These are phyloP conservation scores for Ornithoptera alexandrae DNA, from an alignment of 2,888 invertebrate species.

Conservation along the genomic window DNA sequence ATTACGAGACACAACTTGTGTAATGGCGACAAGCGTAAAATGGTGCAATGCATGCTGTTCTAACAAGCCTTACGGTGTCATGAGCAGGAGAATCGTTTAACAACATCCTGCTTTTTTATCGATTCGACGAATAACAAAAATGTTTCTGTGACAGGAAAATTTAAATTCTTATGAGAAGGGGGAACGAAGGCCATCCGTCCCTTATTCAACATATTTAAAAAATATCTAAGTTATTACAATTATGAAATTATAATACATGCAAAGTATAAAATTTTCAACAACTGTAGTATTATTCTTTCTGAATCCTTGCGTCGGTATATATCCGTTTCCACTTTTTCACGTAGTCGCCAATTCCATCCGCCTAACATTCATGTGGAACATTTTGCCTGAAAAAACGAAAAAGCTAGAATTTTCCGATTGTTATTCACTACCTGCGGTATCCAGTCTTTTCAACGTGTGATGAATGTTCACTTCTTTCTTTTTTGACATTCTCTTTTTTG, in stretches of 20 bases:
- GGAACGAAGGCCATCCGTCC: too few species aligned
- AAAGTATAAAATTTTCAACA: background rate
- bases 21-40: too few species aligned
- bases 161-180: too few species aligned
- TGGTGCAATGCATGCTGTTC: too few species aligned
- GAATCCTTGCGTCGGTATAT: background rate
- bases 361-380: background rate
- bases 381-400: background rate
- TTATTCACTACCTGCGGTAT: slow-evolving; percentile 1
- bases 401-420: background rate
- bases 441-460: background rate
- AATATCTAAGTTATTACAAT: background rate
- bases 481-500: background rate
- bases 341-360: background rate
- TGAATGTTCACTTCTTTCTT: background rate
- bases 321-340: background rate
- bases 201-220: background rate
- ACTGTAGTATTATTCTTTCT: background rate
- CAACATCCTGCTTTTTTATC: too few species aligned
- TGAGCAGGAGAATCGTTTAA: too few species aligned
- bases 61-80: too few species aligned
- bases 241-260: too few species aligned
- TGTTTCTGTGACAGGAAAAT: too few species aligned
- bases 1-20: too few species aligned
- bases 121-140: too few species aligned